Conservation (phyloP, 2,888 invertebrate species). For the Thymelicus lineola region DNA sequence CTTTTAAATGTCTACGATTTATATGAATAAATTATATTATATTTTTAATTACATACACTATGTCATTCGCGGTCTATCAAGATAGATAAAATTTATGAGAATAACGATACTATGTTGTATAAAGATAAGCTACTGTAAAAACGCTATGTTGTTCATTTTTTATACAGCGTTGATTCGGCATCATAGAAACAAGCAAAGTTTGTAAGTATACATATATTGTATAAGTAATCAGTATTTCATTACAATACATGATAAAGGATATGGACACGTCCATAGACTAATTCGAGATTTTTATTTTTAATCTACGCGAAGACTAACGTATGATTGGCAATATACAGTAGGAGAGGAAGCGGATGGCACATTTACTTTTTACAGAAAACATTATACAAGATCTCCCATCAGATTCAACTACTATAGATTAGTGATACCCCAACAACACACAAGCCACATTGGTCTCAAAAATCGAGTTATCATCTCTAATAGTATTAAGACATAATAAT, state of each 20-base stretch:
- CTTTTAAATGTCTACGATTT: neutral
- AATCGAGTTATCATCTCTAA: slow-evolving; percentile 49
- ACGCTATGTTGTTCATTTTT: slow-evolving; percentile 5
- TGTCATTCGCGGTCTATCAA: neutral
- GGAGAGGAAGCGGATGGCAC: slow-evolving; percentile 79
- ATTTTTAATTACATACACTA: neutral
- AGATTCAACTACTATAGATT: slow-evolving; percentile 53
- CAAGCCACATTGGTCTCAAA: slow-evolving; percentile 61
- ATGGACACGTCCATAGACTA: slow-evolving; percentile 70
- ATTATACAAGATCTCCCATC: slow-evolving; percentile 61
- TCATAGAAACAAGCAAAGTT: slow-evolving; percentile 20
- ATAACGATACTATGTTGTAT: neutral
- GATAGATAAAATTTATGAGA: neutral
- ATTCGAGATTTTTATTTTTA: slow-evolving; percentile 39
- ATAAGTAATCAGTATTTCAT: slow-evolving; percentile 32
- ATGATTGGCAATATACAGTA: slow-evolving; percentile 71
- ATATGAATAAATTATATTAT: neutral
- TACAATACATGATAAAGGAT: slow-evolving; percentile 49
- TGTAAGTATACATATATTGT: neutral
- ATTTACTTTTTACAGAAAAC: slow-evolving; percentile 67
- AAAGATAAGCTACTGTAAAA: neutral
- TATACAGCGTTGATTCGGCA: slow-evolving; percentile 14
- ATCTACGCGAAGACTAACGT: slow-evolving; percentile 46
- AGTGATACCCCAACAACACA: slow-evolving; percentile 52
- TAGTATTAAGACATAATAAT: slow-evolving; percentile 45